Evolutionary conservation across 2,113 vertebrate genomes (phyloP), one percentile per base, ranked within the genome.

Genomic region (Aptenodytes patagonicus): DNA sequence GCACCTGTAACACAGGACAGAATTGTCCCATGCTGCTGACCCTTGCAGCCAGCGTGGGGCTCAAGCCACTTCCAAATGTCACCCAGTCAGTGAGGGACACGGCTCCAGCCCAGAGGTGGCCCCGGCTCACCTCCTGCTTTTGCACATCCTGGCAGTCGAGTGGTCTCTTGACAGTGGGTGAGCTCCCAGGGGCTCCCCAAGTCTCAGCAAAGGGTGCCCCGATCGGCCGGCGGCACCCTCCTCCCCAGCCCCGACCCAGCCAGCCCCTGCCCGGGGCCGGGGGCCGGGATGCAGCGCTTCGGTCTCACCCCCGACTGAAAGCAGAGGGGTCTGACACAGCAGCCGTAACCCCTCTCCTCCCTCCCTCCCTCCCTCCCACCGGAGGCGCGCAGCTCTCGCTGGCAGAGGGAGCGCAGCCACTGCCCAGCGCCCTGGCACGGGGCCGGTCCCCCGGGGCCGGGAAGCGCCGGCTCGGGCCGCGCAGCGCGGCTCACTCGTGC

Each of bases 111-210:
- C 1, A 5, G n/a, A 8, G 44, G 32, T 9, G 38, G 11, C 26
- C 51, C 42, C 2, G 5, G 19, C 25, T 44, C 44, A 4, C 61
- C 60, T 47, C 49, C 14, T 7, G 87, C 36, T 44, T 20, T 36
- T 11, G 20, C 42, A 1, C 42, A n/a, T 2, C 32, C 21, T 3
- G 22, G 42, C 87, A 28, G 44, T 8, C 17, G 6, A 12, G n/a
- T 1, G 25, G 12, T 29, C 13, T 25, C 13, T 4, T 2, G 51
- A 5, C 1, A 6, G 18, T 6, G 31, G 31, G 47, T 7, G 31
- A 25, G 58, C 32, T 34, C 52, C 26, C 18, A 7, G 49, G 12
- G 24, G 58, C 20, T 49, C 34, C 58, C 42, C 51, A 10, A 10
- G 24, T 19, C 31, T 8, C 49, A 17, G 40, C 42, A 40, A 9